Conservation (phyloP, 1,140 invertebrate genomes). For the Macrostomum lignano region DNA sequence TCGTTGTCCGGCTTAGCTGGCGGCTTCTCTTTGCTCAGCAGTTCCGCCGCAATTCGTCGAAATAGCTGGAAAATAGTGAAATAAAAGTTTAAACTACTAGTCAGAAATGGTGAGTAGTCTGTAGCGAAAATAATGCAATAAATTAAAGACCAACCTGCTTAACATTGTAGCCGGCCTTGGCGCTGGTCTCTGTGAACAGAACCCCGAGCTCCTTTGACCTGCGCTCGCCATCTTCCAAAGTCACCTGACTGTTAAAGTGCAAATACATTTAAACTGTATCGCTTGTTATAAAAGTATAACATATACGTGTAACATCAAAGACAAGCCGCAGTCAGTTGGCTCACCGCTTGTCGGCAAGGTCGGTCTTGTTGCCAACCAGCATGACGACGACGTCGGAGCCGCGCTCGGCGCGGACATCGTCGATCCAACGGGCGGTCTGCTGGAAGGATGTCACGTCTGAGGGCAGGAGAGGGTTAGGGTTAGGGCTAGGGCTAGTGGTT, state of each 20-base stretch:
- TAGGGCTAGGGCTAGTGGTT: too few species aligned
- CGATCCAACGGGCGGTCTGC: slow-evolving; percentile 99
- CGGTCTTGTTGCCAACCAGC: slow-evolving; percentile 91
- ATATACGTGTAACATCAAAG: too few species aligned
- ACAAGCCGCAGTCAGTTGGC: background rate
- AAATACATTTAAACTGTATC: background rate
- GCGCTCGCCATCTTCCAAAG: slow-evolving; percentile 81
- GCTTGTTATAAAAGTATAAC: too few species aligned
- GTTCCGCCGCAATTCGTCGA: slow-evolving; percentile 73
- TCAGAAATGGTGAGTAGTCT: background rate
- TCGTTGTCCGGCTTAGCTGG: slow-evolving; percentile 29
- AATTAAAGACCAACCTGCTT: slow-evolving; percentile 46
- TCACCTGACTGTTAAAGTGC: slow-evolving; percentile 38
- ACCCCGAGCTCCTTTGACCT: slow-evolving; percentile 96
- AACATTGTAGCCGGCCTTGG: slow-evolving; percentile 95
- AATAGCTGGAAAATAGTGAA: slow-evolving; percentile 42
- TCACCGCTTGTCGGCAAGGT: slow-evolving; percentile 79
- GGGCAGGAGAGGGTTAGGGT: slow-evolving; percentile 32
- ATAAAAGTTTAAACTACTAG: background rate
- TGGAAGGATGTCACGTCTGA: slow-evolving; percentile 74
- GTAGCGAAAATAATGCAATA: background rate
- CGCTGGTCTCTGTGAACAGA: slow-evolving; percentile 94
- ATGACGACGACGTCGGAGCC: slow-evolving; percentile 70
- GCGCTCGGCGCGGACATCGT: slow-evolving; percentile 91
- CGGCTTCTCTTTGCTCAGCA: slow-evolving; percentile 74